Conservation (phyloP, 2,888 invertebrate genomes). For the Luffia ferchaultella region DNA sequence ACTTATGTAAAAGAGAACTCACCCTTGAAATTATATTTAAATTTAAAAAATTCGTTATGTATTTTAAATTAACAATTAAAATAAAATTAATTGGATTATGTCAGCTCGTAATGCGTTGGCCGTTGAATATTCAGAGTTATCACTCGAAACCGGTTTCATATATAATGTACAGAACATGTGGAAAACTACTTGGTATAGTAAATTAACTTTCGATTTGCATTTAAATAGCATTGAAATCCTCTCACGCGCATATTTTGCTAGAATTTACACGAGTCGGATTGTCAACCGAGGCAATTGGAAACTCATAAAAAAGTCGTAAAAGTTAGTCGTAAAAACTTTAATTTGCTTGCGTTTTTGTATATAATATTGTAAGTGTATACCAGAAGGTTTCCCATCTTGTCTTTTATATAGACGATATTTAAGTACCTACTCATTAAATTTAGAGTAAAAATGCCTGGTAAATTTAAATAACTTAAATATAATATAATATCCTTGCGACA, state of each 20-base stretch:
- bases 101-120: too few relatives aligned
- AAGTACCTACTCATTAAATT: too few relatives aligned
- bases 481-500: too few relatives aligned
- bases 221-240: constrained; percentile 41
- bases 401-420: constrained; percentile 1
- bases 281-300: constrained; percentile 54
- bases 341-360: constrained; percentile 32
- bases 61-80: too few relatives aligned
- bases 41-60: too few relatives aligned
- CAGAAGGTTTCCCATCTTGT: neutral
- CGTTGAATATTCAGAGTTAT: too few relatives aligned
- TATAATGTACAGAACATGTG: neutral
- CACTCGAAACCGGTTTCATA: too few relatives aligned
- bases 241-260: constrained; percentile 46
- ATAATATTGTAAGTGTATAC: constrained; percentile 2
- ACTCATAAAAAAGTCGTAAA: constrained; percentile 57
- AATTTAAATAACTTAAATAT: too few relatives aligned
- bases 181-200: constrained; percentile 17
- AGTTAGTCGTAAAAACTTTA: constrained; percentile 50
- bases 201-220: constrained; percentile 46
- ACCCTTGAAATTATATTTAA: too few relatives aligned
- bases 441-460: too few relatives aligned
- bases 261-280: constrained; percentile 51
- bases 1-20: too few relatives aligned
- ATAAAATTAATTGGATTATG: too few relatives aligned